phyloP scores from a whole-genome alignment of 2,888 invertebrate genomes.

The Amblyjoppa fuscipennis region DNA sequence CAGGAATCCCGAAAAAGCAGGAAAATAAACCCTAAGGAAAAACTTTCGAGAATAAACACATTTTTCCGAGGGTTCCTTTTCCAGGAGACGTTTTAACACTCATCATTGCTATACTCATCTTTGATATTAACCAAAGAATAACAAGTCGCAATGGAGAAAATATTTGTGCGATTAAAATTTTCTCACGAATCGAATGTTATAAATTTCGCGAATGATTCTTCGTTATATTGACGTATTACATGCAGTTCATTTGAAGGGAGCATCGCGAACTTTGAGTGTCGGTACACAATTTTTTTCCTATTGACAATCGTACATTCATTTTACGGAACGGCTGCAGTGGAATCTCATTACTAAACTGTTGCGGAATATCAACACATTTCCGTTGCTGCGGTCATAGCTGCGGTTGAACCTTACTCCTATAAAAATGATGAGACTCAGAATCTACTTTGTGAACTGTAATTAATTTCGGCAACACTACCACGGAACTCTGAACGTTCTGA shows the following conservation, averaged over 20 bases:
- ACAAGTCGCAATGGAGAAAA: neutral
- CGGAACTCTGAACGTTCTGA: slow-evolving; percentile 49
- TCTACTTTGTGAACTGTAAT: slow-evolving; percentile 67
- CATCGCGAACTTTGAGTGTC: neutral
- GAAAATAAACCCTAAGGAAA: neutral
- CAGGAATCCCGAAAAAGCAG: no score
- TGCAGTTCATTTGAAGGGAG: neutral
- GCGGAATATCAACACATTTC: slow-evolving; percentile 44
- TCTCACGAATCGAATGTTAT: no score
- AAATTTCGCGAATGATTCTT: no score
- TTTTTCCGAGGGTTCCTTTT: neutral
- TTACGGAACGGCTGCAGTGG: neutral
- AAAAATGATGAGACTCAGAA: slow-evolving; percentile 63
- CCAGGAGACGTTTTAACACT: no score
- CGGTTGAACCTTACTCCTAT: slow-evolving; percentile 53
- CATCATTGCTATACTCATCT: neutral
- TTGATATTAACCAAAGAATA: neutral
- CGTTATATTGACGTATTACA: neutral
- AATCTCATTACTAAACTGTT: slow-evolving; percentile 31
- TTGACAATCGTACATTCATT: slow-evolving; percentile 5
- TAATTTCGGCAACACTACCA: slow-evolving; percentile 64
- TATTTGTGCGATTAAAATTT: neutral
- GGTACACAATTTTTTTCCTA: slow-evolving; percentile 16
- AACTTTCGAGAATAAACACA: neutral
- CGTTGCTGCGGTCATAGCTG: slow-evolving; percentile 38